Percentiles rank a stretch among this genome's conserved stretches.
Evolutionary conservation across 2,113 vertebrate species (phyloP).

Genomic region (Solenodon paradoxus): DNA sequence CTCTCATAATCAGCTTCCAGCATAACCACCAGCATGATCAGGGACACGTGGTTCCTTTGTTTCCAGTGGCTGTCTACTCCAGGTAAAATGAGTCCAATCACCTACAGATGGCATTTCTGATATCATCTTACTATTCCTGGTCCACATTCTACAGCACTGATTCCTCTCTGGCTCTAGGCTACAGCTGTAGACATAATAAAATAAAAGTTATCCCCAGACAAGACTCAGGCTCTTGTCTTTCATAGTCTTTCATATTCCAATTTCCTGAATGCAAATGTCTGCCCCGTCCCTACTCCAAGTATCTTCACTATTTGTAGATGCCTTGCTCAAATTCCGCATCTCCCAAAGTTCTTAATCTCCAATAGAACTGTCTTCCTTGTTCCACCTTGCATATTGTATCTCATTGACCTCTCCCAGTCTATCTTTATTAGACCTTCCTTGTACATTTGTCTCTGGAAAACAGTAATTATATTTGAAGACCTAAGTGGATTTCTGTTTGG

Average conservation of each 20-base stretch:
- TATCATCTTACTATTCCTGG: background rate
- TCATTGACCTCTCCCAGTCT: background rate
- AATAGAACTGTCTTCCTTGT: background rate
- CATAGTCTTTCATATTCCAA: background rate
- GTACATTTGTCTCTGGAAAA: background rate
- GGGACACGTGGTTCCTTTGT: background rate
- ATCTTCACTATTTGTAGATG: background rate
- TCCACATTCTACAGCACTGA: background rate
- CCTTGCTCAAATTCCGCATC: background rate
- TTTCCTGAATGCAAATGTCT: background rate
- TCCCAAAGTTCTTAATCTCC: background rate
- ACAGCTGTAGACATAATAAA: background rate
- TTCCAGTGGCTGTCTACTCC: background rate
- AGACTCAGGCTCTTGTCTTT: background rate
- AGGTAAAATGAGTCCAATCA: background rate
- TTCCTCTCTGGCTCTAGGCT: background rate
- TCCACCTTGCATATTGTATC: background rate
- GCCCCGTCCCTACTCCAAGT: background rate
- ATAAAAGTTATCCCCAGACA: background rate
- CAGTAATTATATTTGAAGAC: background rate
- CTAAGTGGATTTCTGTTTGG: background rate
- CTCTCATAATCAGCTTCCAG: background rate
- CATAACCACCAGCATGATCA: background rate
- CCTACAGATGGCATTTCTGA: background rate
- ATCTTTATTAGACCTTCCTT: background rate